Evolutionary conservation across 2,888 invertebrate species (phyloP), one percentile per base, ranked within the genome.

Genomic region (Schrankia costaestrigalis): DNA sequence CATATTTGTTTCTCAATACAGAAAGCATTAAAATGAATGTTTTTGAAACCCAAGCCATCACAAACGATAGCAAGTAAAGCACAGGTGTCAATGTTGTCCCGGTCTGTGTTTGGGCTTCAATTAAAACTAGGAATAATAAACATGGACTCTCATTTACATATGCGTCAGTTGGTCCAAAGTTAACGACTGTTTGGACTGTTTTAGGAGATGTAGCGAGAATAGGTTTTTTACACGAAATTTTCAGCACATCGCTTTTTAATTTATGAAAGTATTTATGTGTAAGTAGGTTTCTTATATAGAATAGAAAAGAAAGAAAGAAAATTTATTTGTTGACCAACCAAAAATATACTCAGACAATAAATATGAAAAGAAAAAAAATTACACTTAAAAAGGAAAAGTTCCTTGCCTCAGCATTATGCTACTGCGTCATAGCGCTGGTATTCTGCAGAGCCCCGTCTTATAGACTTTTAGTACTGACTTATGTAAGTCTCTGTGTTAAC

Each of bases 41-140:
- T 37, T 32, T 29, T 37, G 49, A 30, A 52, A 58, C 42, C 26
- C 15, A 46, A 56, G 46, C 46, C 43, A 38, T 31, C 41, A 39
- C 26, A 43, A 57, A 41, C 30, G 47, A 39, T 30, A 34, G 41
- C 15, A 39, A 41, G 41, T 43, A 30, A 48, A 27, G 37, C 47
- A 58, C 74, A 77, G 78, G 78, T 78, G 78, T 57, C 42, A 33
- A 26, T 77, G 73, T 77, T 78, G 69, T 73, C 59, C 61, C 42
- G 36, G 54, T 52, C 50, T 43, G 45, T 63, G 69, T 71, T 67
- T 69, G 63, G 36, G 59, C 66, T 71, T 70, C 77, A 77, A 77
- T 75, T 75, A 78, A 76, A 76, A 66, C 75, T 69, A 67, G 68
- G 41, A 76, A 74, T 66, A 78, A 78, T 75, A 78, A 77, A 78